Evolutionary conservation across 2,888 invertebrate species (phyloP).

Genomic region (Drosophila paramelanica): DNA sequence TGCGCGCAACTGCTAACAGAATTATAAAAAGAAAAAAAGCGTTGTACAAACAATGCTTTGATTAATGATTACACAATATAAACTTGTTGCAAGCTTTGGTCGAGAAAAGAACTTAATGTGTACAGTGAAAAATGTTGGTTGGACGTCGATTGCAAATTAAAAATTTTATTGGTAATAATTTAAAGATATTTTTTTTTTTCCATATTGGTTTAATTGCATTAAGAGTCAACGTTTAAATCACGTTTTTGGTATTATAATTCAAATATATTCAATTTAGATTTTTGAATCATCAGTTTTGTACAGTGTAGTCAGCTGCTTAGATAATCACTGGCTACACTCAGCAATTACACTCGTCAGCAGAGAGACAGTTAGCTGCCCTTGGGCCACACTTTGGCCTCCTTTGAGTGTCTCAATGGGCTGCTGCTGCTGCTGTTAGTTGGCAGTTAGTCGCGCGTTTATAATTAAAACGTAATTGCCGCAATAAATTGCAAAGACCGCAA

Average conservation of each 20-base stretch:
- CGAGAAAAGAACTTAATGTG: not conserved
- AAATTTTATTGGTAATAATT: too few species aligned
- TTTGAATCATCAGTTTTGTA: not conserved
- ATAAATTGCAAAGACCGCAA: constrained; percentile 73
- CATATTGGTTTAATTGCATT: too few species aligned
- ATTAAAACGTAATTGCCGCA: constrained; percentile 77
- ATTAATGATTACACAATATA: constrained; percentile 9
- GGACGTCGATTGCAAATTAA: too few species aligned
- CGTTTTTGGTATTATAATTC: too few species aligned
- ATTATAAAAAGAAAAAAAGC: constrained; percentile 11
- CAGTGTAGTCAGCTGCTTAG: not conserved
- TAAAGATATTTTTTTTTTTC: too few species aligned
- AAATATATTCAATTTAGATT: too few species aligned
- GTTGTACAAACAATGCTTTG: constrained; percentile 24
- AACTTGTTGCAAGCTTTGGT: not conserved
- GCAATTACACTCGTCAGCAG: constrained; percentile 16
- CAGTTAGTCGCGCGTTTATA: constrained; percentile 73
- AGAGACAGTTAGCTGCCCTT: constrained; percentile 7
- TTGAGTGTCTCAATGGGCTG: constrained; percentile 23
- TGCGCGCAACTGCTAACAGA: constrained; percentile 7
- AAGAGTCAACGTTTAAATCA: too few species aligned
- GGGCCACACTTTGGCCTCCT: constrained; percentile 6
- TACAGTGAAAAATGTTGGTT: not conserved
- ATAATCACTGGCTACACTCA: constrained; percentile 10
- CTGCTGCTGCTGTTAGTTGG: constrained; percentile 25